Base-by-base conservation (phyloP, 2,888 invertebrate genomes). In the Sphinx pinastri region DNA sequence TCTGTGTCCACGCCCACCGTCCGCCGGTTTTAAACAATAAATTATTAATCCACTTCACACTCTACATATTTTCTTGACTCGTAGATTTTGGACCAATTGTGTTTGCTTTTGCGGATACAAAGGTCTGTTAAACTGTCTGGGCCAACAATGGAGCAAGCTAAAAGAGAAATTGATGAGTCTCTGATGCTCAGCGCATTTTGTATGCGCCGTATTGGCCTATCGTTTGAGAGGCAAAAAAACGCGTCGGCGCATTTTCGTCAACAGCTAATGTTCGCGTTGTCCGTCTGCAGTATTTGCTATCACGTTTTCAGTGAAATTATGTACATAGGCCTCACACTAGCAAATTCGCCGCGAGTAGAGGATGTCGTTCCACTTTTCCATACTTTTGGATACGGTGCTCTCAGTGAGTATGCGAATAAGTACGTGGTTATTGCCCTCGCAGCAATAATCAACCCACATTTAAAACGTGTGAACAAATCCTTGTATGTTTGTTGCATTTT, bases 311-410 rank as follows among this genome's bases (percentile, higher is more conserved):
- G 91, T 84, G 94, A 93, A 82, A 81, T 92, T 72, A 84, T 79
- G 74, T 88, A 84, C 82, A 93, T 93, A 74, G 84, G 82, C 67
- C 82, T 92, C 81, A 90, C 90, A 76, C 85, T 93, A 80, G 81
- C 86, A 52, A 87, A 88, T 82, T 89, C 92, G 73, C 92, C 93
- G 77, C 85, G 86, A 79, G 88, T 94, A 60, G 93, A 94, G 82
- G 88, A 92, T 74, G 90, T 93, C 73, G 92, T 94, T 72, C 93
- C 92, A 77, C 87, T 92, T 81, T 89, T 93, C 72, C 93, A 93
- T 77, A 91, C 90, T 75, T 90, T 92, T 79, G 93, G 93, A 73
- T 94, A 93, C 80, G 93, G 92, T 70, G 82, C 86, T 79, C 85
- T 93, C 80, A 90, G 93, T 93, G 83, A 90, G 92, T 86, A 80